Evolutionary conservation across 1,140 invertebrate genomes (phyloP), one percentile per base, ranked within the genome.

Genomic region (Drosophila ohnishii): DNA sequence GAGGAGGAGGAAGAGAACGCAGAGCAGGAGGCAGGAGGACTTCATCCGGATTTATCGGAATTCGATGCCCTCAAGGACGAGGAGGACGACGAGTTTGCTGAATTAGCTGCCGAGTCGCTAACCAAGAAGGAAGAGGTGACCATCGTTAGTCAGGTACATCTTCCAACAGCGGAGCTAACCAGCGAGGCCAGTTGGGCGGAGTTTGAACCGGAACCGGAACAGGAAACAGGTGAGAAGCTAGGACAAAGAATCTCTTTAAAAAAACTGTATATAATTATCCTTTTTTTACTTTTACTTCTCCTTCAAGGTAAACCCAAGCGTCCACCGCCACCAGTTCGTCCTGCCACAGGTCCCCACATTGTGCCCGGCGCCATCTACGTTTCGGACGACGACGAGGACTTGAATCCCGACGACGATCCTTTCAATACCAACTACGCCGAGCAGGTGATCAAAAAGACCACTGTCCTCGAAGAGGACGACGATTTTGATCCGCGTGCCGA

Each of bases 381-480:
- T 69, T 64, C 91, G 91, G 93, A 94, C 59, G 92, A 92, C 48
- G 92, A 92, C 48, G 92, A 92, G 22, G 93, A 93, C 32, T 64
- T 92, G 1, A 67, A 84, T 28, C 78, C 72, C 19, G 79, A 87
- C 53, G 93, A 93, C 63, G 96, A 97, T 94, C 96, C 96, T 0
- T 98, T 98, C 84, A 96, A 97, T 86, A 97, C 96, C 10, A 94
- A 95, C 48, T 96, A 96, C 92, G 96, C 95, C 0, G 95, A 96
- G 40, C 95, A 95, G 79, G 93, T 97, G 42, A 91, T 96, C 9
- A 94, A 94, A 37, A 94, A 95, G 90, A 94, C 89, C 94, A 94
- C 85, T 93, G 94, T 92, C 94, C 93, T 94, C 56, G 94, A 95
- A 83, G 93, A 94, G 78, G 94, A 95, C 92, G 93, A 95, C 87